Conservation (phyloP, 2,113 vertebrate species). For the Protobothrops mucrosquamatus region DNA sequence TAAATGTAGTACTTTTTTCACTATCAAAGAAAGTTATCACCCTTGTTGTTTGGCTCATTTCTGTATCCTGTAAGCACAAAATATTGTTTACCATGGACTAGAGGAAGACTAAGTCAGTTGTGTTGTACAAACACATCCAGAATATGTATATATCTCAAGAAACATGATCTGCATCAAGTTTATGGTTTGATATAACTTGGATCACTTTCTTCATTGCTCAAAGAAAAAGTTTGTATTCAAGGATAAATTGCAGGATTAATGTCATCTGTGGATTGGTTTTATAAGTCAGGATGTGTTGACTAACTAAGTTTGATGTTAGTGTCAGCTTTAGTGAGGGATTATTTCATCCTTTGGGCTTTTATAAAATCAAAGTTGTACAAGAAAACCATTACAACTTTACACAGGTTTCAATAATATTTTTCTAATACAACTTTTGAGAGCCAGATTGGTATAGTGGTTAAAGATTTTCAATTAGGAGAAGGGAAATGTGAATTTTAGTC, state of each 20-base stretch:
- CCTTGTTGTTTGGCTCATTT: background rate
- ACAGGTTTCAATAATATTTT: background rate
- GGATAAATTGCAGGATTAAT: background rate
- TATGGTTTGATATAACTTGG: background rate
- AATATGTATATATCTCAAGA: background rate
- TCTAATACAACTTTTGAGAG: background rate
- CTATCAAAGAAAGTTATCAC: background rate
- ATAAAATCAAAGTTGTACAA: background rate
- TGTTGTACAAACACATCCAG: background rate
- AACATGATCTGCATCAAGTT: background rate
- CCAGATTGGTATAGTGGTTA: background rate
- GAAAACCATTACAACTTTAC: background rate
- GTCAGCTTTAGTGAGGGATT: background rate
- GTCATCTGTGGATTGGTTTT: background rate
- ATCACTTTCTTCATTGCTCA: background rate
- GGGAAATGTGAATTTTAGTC: background rate
- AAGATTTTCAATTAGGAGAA: background rate
- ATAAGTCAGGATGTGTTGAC: background rate
- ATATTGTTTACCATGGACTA: background rate
- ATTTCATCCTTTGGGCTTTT: background rate
- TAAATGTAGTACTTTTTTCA: no score
- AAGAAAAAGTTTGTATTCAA: background rate
- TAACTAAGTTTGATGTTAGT: background rate
- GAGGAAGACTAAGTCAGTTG: background rate
- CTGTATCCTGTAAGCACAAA: background rate